Percentiles rank a stretch among this genome's conserved stretches.
These are phyloP conservation scores for Mesorhabditis sp. DNA, from an alignment of 2,888 invertebrate genomes.

Conservation along the genomic window DNA sequence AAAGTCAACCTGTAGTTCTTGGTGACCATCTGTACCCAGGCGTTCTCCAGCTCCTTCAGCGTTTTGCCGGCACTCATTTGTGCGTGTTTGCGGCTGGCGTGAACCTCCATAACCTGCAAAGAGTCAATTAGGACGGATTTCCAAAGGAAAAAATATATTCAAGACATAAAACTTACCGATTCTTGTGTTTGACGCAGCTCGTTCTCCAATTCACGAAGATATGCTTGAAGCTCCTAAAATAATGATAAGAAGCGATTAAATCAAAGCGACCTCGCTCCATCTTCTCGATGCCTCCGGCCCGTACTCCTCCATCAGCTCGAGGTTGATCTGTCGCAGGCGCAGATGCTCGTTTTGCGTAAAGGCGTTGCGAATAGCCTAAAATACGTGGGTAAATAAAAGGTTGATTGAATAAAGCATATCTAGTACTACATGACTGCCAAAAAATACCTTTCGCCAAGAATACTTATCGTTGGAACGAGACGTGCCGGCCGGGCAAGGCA, in stretches of 20 bases:
- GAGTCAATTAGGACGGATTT: not conserved
- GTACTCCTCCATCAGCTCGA: slow-evolving; percentile 50
- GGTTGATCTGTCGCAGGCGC: slow-evolving; percentile 43
- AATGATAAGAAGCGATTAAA: too few relatives aligned
- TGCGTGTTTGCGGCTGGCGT: slow-evolving; percentile 41
- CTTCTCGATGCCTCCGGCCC: slow-evolving; percentile 23
- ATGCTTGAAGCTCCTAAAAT: too few relatives aligned
- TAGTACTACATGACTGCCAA: not conserved
- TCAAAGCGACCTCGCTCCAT: too few relatives aligned
- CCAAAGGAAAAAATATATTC: not conserved
- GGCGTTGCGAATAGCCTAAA: slow-evolving; percentile 30
- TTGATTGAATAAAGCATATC: not conserved
- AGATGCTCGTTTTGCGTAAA: slow-evolving; percentile 51
- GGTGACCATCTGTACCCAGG: slow-evolving; percentile 40
- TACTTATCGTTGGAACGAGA: slow-evolving; percentile 38
- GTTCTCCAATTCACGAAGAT: slow-evolving; percentile 13
- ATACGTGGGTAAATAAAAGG: slow-evolving; percentile 9
- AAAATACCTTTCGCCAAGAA: slow-evolving; percentile 42
- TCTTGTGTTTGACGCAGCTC: slow-evolving; percentile 24
- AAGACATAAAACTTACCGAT: slow-evolving; percentile 24
- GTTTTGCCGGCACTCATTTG: slow-evolving; percentile 48
- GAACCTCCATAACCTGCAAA: slow-evolving; percentile 41
- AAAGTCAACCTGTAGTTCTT: slow-evolving; percentile 37
- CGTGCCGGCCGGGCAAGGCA: slow-evolving; percentile 47
- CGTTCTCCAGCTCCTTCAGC: slow-evolving; percentile 35